Base-by-base conservation (phyloP, 2,888 invertebrate species). In the Mamestra brassicae region DNA sequence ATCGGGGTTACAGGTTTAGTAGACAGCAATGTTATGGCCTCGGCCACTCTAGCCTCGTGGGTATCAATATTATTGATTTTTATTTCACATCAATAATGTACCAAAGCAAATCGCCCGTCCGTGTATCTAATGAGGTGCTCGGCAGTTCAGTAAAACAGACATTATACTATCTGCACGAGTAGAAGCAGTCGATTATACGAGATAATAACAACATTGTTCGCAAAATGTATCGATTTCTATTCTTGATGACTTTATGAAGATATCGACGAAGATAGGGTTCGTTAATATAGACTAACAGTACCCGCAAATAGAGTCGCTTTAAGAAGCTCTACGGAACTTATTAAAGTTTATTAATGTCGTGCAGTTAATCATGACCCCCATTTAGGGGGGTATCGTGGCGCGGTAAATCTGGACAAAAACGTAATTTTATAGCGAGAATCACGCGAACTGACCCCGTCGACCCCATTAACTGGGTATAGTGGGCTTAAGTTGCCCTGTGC, bases 361-460 rank as follows among this genome's bases (percentile, higher is more conserved):
- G 92, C 92, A 90, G 91, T 93, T 93, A 86, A 92, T 93, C 93
- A 91, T 95, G 95, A 94, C 95, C 95, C 89, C 90, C 90, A 90
- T 93, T 91, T 89, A 90, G 88, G 91, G 92, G 81, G 89, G 90
- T 93, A 92, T 92, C 92, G 92, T 88, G 88, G 90, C 84, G 85
- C 88, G 89, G 93, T 93, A 93, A 94, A 94, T 94, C 93, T 92
- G 91, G 90, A 92, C 94, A 92, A 95, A 95, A 95, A 94, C 90
- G 91, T 92, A 91, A 90, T 91, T 95, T 94, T 94, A 95, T 94
- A 90, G 94, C 89, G 88, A 80, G 91, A 90, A 94, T 94, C 95
- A 96, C 95, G 95, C 94, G 90, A 95, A 89, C 91, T 94, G 95
- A 94, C 95, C 95, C 91, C 89, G 80, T 81, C 89, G 93, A 93